These are phyloP conservation scores for Sterna hirundo DNA, from an alignment of 2,113 vertebrate genomes.

Conservation along the genomic window DNA sequence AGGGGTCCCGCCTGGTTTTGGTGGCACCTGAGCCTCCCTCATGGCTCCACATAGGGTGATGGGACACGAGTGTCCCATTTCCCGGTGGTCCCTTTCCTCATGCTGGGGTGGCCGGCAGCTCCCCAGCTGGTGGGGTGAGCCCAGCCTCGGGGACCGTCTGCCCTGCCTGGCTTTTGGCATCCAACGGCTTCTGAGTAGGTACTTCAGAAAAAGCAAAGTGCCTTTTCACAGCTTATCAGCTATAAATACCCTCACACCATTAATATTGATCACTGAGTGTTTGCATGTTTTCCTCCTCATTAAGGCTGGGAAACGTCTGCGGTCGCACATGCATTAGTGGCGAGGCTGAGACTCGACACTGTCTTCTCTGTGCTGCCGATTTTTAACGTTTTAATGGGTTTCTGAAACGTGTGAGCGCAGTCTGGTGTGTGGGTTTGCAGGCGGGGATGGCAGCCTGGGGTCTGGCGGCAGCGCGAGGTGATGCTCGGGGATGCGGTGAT, in stretches of 20 bases:
- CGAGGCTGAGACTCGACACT: rapidly evolving
- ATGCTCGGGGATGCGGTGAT: not conserved
- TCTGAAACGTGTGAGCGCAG: rapidly evolving
- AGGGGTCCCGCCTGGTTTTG: not conserved
- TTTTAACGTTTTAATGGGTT: not conserved
- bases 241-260: not conserved
- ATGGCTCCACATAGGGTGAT: rapidly evolving
- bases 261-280: not conserved
- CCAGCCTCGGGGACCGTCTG: not conserved
- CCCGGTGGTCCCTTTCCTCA: not conserved
- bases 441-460: not conserved
- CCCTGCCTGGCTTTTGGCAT: not conserved
- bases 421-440: not conserved
- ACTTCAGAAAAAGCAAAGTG: not conserved
- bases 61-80: rapidly evolving
- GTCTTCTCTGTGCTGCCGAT: not conserved
- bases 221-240: not conserved
- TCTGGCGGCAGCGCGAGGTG: not conserved
- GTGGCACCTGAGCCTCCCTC: not conserved
- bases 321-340: rapidly evolving
- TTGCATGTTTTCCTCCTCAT: not conserved
- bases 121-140: not conserved
- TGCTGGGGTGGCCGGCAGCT: not conserved
- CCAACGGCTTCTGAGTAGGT: rapidly evolving
- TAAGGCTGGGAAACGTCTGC: not conserved